Evolutionary conservation across 1,140 invertebrate genomes (phyloP), one percentile per base, ranked within the genome.

Genomic region (Leptopilina clavipes): DNA sequence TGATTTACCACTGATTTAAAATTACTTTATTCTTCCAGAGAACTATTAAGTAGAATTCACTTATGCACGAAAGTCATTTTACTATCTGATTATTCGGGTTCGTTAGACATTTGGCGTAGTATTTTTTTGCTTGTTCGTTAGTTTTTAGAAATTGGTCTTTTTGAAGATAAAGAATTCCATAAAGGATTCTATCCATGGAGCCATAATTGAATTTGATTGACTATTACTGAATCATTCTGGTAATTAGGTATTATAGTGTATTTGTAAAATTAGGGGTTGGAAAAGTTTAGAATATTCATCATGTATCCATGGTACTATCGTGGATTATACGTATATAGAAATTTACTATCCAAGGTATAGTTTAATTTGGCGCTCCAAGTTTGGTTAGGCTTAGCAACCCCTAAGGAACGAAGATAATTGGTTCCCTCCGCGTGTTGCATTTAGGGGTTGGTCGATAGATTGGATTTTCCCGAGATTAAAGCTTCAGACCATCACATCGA

Each of bases 401-500:
- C 59, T 31, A 31, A 65, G 59, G 59, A 65, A 65, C 59, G 11
- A 65, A 65, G 56, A 65, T 65, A 65, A 65, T 65, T 65, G 56
- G 56, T 65, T 65, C 56, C 56, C 56, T 65, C 56, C 19, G 56
- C 22, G 56, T 65, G 56, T 19, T 65, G 56, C 22, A 22, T 65
- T 65, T 65, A 65, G 56, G 56, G 56, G 56, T 31, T 25, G 56
- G 19, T 31, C 56, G 22, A 25, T 65, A 65, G 22, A 65, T 65
- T 65, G 59, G 59, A 65, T 31, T 31, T 37, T 65, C 22, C 12
- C 22, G 1, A 65, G 59, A 65, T 65, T 65, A 65, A 65, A 65
- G 59, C 22, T 31, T 65, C 59, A 65, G 56, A 65, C 22, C 14
- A 37, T 22, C 25, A 65, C 59, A n/a, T 65, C 25, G 59, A 65